Percentiles rank a stretch among this genome's conserved stretches.
phyloP scores from a whole-genome alignment of 2,797 vertebrate species.

The Galaxias olidus region DNA sequence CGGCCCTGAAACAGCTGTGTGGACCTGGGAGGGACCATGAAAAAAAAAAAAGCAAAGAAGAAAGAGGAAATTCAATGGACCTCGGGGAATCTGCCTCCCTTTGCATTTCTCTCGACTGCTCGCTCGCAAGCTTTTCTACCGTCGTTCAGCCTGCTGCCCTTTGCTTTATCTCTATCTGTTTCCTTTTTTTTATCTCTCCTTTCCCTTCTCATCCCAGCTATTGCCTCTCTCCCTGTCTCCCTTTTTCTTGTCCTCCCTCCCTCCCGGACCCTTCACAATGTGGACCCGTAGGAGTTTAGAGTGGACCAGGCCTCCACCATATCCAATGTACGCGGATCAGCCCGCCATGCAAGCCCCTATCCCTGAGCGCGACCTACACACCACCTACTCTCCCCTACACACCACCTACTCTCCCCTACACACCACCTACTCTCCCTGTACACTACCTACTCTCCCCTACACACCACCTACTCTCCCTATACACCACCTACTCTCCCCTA shows the following conservation, averaged over 20 bases:
- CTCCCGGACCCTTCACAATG: not conserved
- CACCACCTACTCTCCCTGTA: too few relatives aligned
- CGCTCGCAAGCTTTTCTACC: slow-evolving; percentile 19
- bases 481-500: slow-evolving; percentile 17
- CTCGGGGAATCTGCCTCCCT: slow-evolving; percentile 66
- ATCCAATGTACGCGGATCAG: too few relatives aligned
- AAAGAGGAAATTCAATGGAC: slow-evolving; percentile 75
- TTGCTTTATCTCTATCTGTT: slow-evolving; percentile 26
- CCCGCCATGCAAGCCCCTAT: too few relatives aligned
- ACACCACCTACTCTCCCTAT: too few relatives aligned
- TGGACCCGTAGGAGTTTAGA: too few relatives aligned
- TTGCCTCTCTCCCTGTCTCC: slow-evolving; percentile 1
- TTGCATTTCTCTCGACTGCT: slow-evolving; percentile 27
- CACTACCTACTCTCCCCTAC: slow-evolving; percentile 17
- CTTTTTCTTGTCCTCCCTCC: not conserved
- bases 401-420: slow-evolving; percentile 17
- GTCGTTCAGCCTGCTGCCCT: slow-evolving; percentile 25
- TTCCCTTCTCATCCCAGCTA: too few relatives aligned
- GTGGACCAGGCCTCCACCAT: too few relatives aligned
- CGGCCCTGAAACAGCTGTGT: slow-evolving; percentile 78
- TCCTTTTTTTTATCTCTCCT: not conserved
- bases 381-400: slow-evolving; percentile 14
- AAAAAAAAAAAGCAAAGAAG: slow-evolving; percentile 68
- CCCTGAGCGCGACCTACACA: too few relatives aligned
- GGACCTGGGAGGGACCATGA: slow-evolving; percentile 72